Evolutionary conservation across 1,140 invertebrate species (phyloP).

Genomic region (Euschistus heros): DNA sequence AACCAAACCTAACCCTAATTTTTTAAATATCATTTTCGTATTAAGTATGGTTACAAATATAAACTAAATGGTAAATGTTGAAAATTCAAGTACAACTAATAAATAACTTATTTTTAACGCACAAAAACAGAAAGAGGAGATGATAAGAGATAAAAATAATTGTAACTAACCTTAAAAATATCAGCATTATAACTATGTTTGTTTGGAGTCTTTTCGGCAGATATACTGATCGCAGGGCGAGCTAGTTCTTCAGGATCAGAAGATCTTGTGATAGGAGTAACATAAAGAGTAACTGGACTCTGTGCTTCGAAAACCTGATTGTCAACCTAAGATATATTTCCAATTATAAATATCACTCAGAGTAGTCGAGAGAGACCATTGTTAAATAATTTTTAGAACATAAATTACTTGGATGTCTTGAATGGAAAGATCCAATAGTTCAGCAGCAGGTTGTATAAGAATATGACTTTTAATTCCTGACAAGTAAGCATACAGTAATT

Average conservation of each 20-base stretch:
- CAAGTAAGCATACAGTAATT: constrained; percentile 73
- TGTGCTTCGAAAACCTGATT: constrained; percentile 73
- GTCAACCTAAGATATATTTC: constrained; percentile 38
- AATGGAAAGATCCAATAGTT: constrained; percentile 62
- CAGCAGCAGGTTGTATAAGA: constrained; percentile 40
- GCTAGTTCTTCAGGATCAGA: constrained; percentile 36
- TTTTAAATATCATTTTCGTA: too few species aligned
- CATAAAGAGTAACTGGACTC: constrained; percentile 71
- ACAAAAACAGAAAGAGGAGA: constrained; percentile 3
- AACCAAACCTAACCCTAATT: too few species aligned
- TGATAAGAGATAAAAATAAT: neutral
- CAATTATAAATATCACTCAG: too few species aligned
- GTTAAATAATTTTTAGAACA: neutral
- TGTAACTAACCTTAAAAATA: constrained; percentile 49
- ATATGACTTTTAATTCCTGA: constrained; percentile 59
- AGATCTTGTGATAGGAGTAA: constrained; percentile 40
- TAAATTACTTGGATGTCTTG: constrained; percentile 55
- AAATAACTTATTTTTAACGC: too few species aligned
- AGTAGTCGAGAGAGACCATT: too few species aligned
- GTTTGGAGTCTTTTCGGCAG: constrained; percentile 50
- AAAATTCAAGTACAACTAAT: too few species aligned
- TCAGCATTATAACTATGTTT: constrained; percentile 63
- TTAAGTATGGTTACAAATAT: too few species aligned
- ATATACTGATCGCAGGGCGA: constrained; percentile 51
- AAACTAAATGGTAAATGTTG: too few species aligned